phyloP scores from a whole-genome alignment of 2,797 vertebrate genomes.

The Poecilia velifera region DNA sequence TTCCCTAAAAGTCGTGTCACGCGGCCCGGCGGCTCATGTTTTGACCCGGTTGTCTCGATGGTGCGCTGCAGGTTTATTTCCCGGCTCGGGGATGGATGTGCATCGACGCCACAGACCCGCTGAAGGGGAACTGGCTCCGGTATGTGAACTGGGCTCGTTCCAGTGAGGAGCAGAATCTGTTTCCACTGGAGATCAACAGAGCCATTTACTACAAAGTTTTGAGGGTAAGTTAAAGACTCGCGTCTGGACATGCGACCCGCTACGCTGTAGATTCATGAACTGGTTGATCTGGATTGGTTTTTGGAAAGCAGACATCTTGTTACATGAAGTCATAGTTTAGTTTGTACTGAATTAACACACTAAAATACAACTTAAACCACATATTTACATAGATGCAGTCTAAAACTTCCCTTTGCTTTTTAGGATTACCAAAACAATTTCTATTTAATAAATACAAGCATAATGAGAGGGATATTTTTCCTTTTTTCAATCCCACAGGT shows the following conservation, averaged over 20 bases:
- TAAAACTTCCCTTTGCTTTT: background rate
- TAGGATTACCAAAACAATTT: background rate
- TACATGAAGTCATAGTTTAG: background rate
- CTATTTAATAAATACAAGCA: background rate
- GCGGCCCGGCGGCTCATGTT: background rate
- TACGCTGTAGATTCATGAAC: background rate
- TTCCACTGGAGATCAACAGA: conserved; percentile 94
- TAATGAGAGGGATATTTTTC: background rate
- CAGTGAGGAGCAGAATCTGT: conserved; percentile 91
- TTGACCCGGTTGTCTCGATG: background rate
- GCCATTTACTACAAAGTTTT: conserved; percentile 95
- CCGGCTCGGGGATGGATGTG: conserved; percentile 96
- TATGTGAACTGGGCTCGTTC: conserved; percentile 94
- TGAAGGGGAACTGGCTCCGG: conserved; percentile 93
- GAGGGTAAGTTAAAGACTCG: conserved; percentile 78
- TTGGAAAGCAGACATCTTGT: background rate
- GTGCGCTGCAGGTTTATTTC: conserved; percentile 87
- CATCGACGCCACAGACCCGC: conserved; percentile 91
- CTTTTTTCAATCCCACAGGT: background rate
- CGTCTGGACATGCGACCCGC: background rate
- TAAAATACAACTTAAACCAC: background rate
- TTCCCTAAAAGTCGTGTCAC: background rate
- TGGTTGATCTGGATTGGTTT: background rate
- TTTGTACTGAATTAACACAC: background rate
- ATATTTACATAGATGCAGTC: background rate